Evolutionary conservation across 2,888 invertebrate species (phyloP).

Genomic region (Chrysolina oricalcia): DNA sequence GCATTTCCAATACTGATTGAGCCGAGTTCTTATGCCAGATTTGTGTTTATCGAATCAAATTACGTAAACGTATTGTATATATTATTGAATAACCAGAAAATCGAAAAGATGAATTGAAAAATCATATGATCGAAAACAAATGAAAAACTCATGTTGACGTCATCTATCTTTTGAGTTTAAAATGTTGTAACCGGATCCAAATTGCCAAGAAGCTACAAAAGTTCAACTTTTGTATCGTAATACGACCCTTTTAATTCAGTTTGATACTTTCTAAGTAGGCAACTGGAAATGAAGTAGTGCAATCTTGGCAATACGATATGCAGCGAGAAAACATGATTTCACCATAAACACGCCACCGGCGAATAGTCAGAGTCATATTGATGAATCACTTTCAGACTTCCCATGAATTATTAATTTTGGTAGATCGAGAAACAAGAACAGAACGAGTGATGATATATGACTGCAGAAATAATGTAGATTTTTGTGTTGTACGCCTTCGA

Average conservation of each 20-base stretch:
- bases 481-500: too few relatives aligned
- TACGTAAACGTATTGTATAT: too few relatives aligned
- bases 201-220: background rate
- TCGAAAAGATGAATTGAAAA: too few relatives aligned
- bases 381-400: background rate
- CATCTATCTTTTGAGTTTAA: background rate
- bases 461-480: too few relatives aligned
- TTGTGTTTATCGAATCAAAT: too few relatives aligned
- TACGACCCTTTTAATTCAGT: background rate
- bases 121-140: background rate
- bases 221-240: background rate
- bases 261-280: slow-evolving; percentile 6
- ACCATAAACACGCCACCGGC: background rate
- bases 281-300: background rate
- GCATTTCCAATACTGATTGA: too few relatives aligned
- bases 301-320: background rate
- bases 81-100: too few relatives aligned
- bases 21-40: too few relatives aligned
- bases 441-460: background rate
- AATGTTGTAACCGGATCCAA: background rate
- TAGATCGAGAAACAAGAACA: background rate
- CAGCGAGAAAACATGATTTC: background rate
- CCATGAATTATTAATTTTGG: background rate
- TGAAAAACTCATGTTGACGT: background rate
- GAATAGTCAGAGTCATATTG: background rate